Evolutionary conservation across 2,888 invertebrate species (phyloP), one percentile per base, ranked within the genome.

Genomic region (Cinara cedri): DNA sequence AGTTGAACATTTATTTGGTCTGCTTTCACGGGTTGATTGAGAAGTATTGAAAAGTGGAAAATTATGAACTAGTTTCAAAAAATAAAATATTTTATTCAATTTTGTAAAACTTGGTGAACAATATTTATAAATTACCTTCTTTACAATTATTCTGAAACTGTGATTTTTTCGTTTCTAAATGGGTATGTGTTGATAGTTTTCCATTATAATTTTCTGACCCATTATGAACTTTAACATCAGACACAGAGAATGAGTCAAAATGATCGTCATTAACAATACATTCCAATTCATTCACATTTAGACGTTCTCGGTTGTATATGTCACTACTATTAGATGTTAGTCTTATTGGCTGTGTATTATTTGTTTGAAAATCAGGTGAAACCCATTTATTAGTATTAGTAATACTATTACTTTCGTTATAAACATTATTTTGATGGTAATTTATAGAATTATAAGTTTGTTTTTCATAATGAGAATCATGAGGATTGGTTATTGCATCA

Each of bases 231-330:
- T 16, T 26, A 46, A 55, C 10, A 57, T 55, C 55, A 26, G 66
- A 26, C 0, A 51, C 10, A n/a, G 66, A 76, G 16, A 66, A 65
- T 66, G 75, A 44, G 46, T 76, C 57, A 76, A 76, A 76, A 57
- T 76, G 26, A 46, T 57, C 46, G 26, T 68, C 26, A 68, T 76
- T 76, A 3, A 76, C 66, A 68, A 76, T 68, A 57, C 1, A 26
- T 2, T 21, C 44, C 21, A 76, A 66, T 66, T 76, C 55, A 57
- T 76, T 68, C 8, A 76, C 26, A 8, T 44, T 76, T 21, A 68
- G 19, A 55, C 68, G 55, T 34, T 76, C 76, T 42, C 57, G 57
- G 2, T 57, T 19, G 26, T 46, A 76, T 19, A 68, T 66, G 68
- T 66, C 55, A 60, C 9, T 66, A 55, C n/a, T 16, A 21, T 19